These are phyloP conservation scores for Calycopis cecrops DNA, from an alignment of 1,140 invertebrate genomes.

Conservation along the genomic window DNA sequence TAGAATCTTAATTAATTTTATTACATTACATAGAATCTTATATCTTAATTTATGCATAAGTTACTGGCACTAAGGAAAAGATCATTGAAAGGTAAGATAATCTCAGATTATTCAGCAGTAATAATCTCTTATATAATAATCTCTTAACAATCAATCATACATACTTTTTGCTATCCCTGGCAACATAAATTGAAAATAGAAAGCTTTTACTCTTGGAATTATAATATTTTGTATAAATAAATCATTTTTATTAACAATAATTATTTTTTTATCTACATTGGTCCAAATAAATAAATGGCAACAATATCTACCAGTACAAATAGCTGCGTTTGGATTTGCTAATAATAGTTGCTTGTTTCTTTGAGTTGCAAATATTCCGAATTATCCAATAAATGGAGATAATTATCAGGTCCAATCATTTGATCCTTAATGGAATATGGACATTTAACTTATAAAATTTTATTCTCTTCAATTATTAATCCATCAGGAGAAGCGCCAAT, in stretches of 20 bases:
- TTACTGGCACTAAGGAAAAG: no score
- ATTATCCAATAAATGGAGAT: background rate
- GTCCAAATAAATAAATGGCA: conserved; percentile 2
- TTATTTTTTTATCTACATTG: background rate
- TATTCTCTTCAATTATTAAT: background rate
- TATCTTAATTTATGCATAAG: no score
- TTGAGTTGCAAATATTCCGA: background rate
- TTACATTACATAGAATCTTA: no score
- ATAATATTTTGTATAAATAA: conserved; percentile 3
- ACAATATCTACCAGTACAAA: background rate
- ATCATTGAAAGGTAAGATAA: no score
- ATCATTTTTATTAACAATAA: conserved; percentile 1
- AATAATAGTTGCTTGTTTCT: conserved; percentile 1
- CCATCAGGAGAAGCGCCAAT: background rate
- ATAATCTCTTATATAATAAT: no score
- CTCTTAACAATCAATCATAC: background rate
- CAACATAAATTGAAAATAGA: conserved; percentile 4
- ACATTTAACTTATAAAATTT: conserved; percentile 3
- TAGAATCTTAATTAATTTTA: no score
- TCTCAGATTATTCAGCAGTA: no score
- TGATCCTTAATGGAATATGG: background rate
- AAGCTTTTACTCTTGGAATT: background rate
- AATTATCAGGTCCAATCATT: background rate
- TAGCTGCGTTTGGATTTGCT: background rate
- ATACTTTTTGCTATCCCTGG: background rate